These are phyloP conservation scores for Drosophila prolongata DNA, from an alignment of 2,888 invertebrate genomes.

Conservation along the genomic window DNA sequence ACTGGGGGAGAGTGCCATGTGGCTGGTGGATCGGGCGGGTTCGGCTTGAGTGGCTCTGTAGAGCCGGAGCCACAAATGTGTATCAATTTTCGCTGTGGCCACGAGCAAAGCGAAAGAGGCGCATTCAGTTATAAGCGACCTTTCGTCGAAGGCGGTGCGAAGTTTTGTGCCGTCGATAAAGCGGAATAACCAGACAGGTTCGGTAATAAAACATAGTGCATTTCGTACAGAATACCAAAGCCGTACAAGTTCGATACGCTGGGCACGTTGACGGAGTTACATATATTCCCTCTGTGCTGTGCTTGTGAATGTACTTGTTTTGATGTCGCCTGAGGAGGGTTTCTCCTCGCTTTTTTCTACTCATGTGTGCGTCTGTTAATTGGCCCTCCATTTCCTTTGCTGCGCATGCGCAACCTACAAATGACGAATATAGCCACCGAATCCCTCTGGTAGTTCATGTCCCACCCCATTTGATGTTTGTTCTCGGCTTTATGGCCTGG, in stretches of 20 bases:
- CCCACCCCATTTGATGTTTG: conserved; percentile 16
- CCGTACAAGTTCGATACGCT: conserved; percentile 8
- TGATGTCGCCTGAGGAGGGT: conserved; percentile 5
- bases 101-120: conserved; percentile 2
- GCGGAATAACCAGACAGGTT: conserved; percentile 37
- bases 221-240: conserved; percentile 14
- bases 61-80: conserved; percentile 3
- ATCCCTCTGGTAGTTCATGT: conserved; percentile 17
- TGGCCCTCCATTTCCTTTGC: conserved; percentile 40
- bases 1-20: conserved; percentile 11
- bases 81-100: conserved; percentile 48
- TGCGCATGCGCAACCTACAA: conserved; percentile 37
- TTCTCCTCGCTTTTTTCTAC: neutral
- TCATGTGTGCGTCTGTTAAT: conserved; percentile 24
- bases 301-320: conserved; percentile 29
- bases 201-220: conserved; percentile 45
- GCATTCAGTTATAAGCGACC: conserved; percentile 63
- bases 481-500: conserved; percentile 39
- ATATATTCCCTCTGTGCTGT: conserved; percentile 9
- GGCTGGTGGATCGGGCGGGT: conserved; percentile 30
- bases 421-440: neutral
- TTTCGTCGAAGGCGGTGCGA: conserved; percentile 48
- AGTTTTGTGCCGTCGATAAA: conserved; percentile 24
- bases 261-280: conserved; percentile 2
- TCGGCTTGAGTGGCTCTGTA: conserved; percentile 51